phyloP scores from a whole-genome alignment of 2,113 vertebrate genomes.

The Cinclus mexicanus region DNA sequence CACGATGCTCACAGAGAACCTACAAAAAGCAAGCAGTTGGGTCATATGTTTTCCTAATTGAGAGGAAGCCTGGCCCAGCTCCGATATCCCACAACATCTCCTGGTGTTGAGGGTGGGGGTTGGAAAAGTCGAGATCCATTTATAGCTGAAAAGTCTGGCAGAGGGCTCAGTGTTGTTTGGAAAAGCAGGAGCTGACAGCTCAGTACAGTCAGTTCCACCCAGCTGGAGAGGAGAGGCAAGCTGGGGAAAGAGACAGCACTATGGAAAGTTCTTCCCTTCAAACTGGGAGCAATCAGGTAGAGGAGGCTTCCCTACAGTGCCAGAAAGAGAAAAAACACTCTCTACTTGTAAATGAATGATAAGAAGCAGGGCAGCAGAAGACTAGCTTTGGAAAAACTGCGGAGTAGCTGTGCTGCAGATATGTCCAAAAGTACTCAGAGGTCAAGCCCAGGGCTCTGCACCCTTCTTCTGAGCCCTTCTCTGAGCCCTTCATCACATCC shows the following conservation, averaged over 20 bases:
- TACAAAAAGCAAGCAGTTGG: accelerated
- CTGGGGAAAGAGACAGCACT: background rate
- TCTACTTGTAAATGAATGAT: background rate
- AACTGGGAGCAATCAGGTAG: background rate
- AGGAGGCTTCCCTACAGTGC: background rate
- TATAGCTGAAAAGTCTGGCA: conserved; percentile 33
- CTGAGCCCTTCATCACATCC: background rate
- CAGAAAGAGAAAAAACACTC: background rate
- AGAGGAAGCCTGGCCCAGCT: conserved; percentile 14
- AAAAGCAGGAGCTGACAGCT: conserved; percentile 6
- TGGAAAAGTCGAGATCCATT: conserved; percentile 33
- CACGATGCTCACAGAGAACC: background rate
- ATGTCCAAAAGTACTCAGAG: accelerated
- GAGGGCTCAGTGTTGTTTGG: background rate
- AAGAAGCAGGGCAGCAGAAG: conserved; percentile 23
- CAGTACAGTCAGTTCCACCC: background rate
- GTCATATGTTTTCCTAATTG: conserved; percentile 23
- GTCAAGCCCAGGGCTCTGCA: background rate
- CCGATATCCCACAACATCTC: background rate
- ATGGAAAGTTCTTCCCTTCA: background rate
- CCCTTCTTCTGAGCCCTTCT: background rate
- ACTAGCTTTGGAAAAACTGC: background rate
- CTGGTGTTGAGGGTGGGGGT: background rate
- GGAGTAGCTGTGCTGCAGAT: background rate
- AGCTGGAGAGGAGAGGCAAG: background rate